phyloP scores from a whole-genome alignment of 2,113 vertebrate species.

The Aptenodytes forsteri region DNA sequence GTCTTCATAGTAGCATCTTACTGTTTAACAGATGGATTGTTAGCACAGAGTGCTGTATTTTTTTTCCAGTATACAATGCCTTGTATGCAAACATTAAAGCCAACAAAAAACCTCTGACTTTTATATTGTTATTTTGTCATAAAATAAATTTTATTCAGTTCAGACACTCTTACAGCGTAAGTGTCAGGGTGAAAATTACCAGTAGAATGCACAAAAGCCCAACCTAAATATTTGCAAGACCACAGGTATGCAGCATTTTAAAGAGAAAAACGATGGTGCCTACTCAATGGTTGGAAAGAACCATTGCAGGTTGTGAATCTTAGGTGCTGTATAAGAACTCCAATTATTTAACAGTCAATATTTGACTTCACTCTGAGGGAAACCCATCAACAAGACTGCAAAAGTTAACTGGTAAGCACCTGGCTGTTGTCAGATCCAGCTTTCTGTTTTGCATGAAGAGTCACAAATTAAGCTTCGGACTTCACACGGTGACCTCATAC shows the following conservation, averaged over 20 bases:
- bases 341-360: neutral
- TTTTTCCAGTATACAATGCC: neutral
- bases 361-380: neutral
- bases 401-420: neutral
- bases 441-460: neutral
- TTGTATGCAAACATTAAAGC: neutral
- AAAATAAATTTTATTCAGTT: neutral
- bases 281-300: neutral
- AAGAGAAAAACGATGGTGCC: neutral
- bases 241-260: neutral
- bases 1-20: slow-evolving; percentile 2
- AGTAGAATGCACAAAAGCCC: neutral
- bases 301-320: neutral
- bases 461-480: neutral
- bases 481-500: neutral
- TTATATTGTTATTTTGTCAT: neutral
- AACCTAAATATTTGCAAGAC: neutral
- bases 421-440: neutral
- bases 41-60: neutral
- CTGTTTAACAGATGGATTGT: neutral
- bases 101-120: neutral
- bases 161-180: neutral
- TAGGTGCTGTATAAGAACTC: neutral
- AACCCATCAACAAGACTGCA: neutral
- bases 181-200: neutral